Evolutionary conservation across 2,113 vertebrate genomes (phyloP), one percentile per base, ranked within the genome.

Genomic region (Rafetus swinhoei): DNA sequence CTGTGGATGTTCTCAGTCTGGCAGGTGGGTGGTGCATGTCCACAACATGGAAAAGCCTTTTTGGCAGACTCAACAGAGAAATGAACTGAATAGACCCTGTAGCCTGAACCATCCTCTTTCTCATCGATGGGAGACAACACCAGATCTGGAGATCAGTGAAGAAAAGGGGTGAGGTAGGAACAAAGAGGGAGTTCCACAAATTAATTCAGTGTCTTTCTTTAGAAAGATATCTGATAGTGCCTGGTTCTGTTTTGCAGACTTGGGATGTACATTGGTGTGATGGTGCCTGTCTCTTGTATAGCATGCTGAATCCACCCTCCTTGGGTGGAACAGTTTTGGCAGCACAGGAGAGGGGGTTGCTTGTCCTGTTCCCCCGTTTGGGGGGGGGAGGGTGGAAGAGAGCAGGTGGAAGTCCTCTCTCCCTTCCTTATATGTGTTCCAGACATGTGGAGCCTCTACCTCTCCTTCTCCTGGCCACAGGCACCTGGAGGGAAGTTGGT

Each of bases 41-140:
- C 76, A 52, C 1, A 52, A 16, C 7, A 50, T 52, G 45, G 24
- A 52, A 79, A 50, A 79, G 14, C 0, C 7, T 7, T 15, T 57
- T 13, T 81, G 9, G 69, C 50, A 82, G 56, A 9, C 0, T 11
- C 0, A 3, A 32, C 53, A 1, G 22, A 50, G n/a, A 35, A 3
- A 3, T 13, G 24, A 11, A 29, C 11, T 1, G 0, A 10, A 45
- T 0, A 24, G 65, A 52, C 53, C 1, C 3, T 24, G 57, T 45
- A 25, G 35, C 39, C 35, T 3, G 13, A 54, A 32, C 21, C 29
- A 9, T 3, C 13, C 1, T 21, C 82, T 5, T 3, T 77, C 6
- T 45, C 22, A 16, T 56, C 6, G 52, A 39, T 22, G 82, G 27
- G 6, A 54, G 9, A 8, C 8, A 1, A 14, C 27, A 69, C 9